Base-by-base conservation (phyloP, 2,113 vertebrate genomes). In the Castor canadensis region DNA sequence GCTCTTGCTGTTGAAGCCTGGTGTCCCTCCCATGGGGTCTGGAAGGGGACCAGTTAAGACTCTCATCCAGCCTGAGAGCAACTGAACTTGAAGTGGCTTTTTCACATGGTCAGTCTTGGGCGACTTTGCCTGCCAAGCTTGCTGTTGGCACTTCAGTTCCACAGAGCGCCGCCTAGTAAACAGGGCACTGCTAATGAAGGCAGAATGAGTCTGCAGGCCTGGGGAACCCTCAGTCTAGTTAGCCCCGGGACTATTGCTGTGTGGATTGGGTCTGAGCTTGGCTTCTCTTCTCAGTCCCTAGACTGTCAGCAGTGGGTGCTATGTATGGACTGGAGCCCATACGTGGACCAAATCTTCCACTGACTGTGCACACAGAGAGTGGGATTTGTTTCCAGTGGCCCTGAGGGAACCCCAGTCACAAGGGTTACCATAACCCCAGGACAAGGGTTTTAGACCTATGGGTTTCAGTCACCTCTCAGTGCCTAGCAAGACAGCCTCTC, bases 41-140 rank as follows among this genome's bases (percentile, higher is more conserved):
- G 40, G 64, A 72, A 71, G 5, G 49, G 83, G 38, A 52, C 38
- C 17, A 19, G 16, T 40, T 86, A 40, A 64, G 28, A 62, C 6
- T 16, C 11, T 1, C 66, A 38, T 43, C 15, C 11, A 91, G 73
- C 38, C 67, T n/a, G 13, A 86, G 12, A 54, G 24, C 52, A 45
- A 43, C 28, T 4, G 32, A 66, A 58, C 40, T 43, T 17, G 43
- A 43, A 84, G 72, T 35, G 10, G 3, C 22, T 85, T 87, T 95
- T 75, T 43, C 67, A 3, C 19, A 66, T 58, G 28, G 12, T 69
- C 15, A 28, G 45, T 60, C 30, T 69, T 22, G 1, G 52, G 52
- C 71, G 93, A 88, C n/a, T 84, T 83, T 80, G 13, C 72, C 89
- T 95, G 56, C 40, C n/a, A 35, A 4, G 11, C 58, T 89, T 75